Evolutionary conservation across 2,113 vertebrate species (phyloP).

Genomic region (Columba janthina): DNA sequence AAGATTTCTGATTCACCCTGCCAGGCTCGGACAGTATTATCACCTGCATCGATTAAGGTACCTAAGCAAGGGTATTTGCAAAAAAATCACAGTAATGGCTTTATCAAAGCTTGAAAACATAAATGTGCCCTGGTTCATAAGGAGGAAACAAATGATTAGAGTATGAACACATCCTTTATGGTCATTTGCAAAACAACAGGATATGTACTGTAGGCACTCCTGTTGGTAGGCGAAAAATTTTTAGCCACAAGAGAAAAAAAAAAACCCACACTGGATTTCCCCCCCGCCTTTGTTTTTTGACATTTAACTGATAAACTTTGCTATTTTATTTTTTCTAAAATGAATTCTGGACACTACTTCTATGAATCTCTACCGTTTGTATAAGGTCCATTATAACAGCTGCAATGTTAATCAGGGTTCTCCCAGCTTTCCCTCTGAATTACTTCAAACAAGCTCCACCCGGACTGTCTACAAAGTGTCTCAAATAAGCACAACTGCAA

Average conservation of each 20-base stretch:
- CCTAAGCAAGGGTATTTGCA: slow-evolving; percentile 28
- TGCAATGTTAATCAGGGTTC: background rate
- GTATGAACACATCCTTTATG: slow-evolving; percentile 25
- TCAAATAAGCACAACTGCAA: background rate
- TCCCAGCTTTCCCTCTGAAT: background rate
- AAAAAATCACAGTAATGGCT: slow-evolving; percentile 35
- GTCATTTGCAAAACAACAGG: background rate
- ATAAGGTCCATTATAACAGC: background rate
- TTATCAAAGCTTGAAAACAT: slow-evolving; percentile 22
- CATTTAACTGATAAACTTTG: background rate
- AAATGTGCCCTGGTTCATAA: slow-evolving; percentile 20
- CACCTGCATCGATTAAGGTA: slow-evolving; percentile 43
- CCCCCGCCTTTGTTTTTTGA: background rate
- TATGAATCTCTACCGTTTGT: background rate
- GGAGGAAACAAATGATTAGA: slow-evolving; percentile 48
- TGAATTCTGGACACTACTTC: background rate
- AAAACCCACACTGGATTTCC: background rate
- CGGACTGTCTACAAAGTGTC: background rate
- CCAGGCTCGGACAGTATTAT: slow-evolving; percentile 61
- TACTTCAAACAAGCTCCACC: background rate
- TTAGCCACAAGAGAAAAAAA: background rate
- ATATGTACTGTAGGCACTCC: background rate
- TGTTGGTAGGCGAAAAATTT: background rate
- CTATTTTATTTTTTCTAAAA: background rate
- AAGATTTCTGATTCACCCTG: slow-evolving; percentile 38